Evolutionary conservation across 1,140 invertebrate genomes (phyloP).

Genomic region (Megathymus violae): DNA sequence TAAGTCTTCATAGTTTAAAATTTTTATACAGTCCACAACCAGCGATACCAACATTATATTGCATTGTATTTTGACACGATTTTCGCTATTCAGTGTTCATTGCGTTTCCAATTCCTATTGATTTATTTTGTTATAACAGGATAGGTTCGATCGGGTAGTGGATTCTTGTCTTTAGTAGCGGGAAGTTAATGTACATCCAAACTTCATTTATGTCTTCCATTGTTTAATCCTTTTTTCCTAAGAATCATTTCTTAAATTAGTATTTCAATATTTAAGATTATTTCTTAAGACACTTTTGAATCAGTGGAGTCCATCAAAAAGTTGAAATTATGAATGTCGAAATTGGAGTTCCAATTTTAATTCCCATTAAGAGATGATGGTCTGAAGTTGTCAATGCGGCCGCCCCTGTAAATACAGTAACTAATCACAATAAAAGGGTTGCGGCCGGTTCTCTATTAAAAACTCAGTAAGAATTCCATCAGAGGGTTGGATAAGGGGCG

Average conservation of each 20-base stretch:
- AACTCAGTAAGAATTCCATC: constrained; percentile 75
- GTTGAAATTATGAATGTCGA: constrained; percentile 40
- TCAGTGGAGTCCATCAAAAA: constrained; percentile 12
- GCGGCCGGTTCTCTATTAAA: constrained; percentile 77
- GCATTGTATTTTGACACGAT: too few species aligned
- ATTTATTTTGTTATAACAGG: too few species aligned
- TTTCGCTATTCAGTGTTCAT: too few species aligned
- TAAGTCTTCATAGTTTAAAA: too few species aligned
- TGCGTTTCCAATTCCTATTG: too few species aligned
- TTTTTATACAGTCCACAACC: too few species aligned
- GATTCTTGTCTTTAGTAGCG: too few species aligned
- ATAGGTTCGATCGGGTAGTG: too few species aligned
- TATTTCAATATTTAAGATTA: constrained; percentile 48
- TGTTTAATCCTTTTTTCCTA: too few species aligned
- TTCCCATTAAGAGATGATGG: constrained; percentile 56
- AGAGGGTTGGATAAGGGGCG: constrained; percentile 49
- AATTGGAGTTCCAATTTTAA: constrained; percentile 55
- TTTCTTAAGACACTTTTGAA: constrained; percentile 32
- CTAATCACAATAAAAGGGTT: constrained; percentile 82
- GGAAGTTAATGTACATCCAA: too few species aligned
- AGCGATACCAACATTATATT: too few species aligned
- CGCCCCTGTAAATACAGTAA: constrained; percentile 70
- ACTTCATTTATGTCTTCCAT: too few species aligned
- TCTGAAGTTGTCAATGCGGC: constrained; percentile 55
- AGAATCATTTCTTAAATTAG: constrained; percentile 33